Evolutionary conservation across 2,888 invertebrate genomes (phyloP).

Genomic region (Drosophila leonis): DNA sequence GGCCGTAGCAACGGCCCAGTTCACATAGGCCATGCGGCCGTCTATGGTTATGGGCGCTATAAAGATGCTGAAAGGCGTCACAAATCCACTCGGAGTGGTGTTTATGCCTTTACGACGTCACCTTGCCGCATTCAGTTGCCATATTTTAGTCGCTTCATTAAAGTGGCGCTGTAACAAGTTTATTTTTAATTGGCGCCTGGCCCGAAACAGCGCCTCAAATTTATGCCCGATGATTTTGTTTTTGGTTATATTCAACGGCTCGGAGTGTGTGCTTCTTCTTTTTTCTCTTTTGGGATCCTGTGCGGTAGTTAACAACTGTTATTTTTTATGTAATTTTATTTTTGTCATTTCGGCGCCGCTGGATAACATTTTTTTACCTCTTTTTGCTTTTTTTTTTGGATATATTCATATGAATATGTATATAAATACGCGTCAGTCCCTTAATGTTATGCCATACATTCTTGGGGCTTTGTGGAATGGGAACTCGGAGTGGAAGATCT

Average conservation of each 20-base stretch:
- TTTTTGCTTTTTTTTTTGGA: conserved; percentile 7
- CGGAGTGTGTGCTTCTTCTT: not conserved
- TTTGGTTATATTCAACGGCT: conserved; percentile 1
- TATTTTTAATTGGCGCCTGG: conserved; percentile 78
- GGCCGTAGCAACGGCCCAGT: conserved; percentile 28
- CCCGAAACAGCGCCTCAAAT: conserved; percentile 41
- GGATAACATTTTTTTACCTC: conserved; percentile 47
- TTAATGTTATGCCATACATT: conserved; percentile 62
- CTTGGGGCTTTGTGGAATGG: conserved; percentile 10
- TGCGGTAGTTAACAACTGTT: conserved; percentile 78
- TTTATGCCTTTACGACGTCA: conserved; percentile 30
- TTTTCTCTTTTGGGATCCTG: conserved; percentile 28
- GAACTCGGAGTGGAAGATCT: conserved; percentile 17
- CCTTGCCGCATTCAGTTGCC: conserved; percentile 34
- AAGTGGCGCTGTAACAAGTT: conserved; percentile 78
- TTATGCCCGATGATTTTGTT: conserved; percentile 53
- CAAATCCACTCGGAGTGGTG: conserved; percentile 41
- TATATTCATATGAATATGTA: conserved; percentile 29
- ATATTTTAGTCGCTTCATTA: conserved; percentile 76
- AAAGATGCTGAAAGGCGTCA: conserved; percentile 44
- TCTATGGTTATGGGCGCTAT: conserved; percentile 19
- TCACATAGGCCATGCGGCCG: conserved; percentile 32
- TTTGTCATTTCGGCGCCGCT: conserved; percentile 80
- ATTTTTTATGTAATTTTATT: conserved; percentile 80
- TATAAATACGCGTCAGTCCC: conserved; percentile 39